Conservation (phyloP, 2,113 vertebrate genomes). For the Myotis davidii region DNA sequence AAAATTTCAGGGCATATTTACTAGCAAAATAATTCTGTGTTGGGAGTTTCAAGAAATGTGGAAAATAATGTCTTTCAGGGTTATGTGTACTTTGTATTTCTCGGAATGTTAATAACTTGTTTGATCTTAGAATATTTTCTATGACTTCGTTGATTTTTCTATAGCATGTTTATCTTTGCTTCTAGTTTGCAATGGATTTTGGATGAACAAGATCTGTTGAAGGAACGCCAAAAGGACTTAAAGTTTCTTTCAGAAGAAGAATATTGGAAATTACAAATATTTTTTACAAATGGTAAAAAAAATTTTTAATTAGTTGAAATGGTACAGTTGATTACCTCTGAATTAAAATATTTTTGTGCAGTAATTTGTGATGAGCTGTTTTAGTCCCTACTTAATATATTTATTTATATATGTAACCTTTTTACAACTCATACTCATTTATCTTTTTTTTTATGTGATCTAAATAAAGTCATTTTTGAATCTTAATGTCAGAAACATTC, state of each 20-base stretch:
- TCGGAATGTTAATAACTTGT: not conserved
- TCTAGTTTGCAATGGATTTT: constrained; percentile 98
- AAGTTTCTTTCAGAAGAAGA: constrained; percentile 98
- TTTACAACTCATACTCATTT: constrained; percentile 27
- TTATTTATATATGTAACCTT: constrained; percentile 6
- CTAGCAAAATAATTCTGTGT: constrained; percentile 42
- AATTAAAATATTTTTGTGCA: constrained; percentile 35
- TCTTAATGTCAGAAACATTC: not conserved
- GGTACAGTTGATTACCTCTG: not conserved
- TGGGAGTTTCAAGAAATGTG: not conserved
- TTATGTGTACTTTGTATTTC: not conserved
- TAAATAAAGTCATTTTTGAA: constrained; percentile 76
- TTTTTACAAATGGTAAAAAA: constrained; percentile 97
- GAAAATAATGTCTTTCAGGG: not conserved
- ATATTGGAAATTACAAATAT: constrained; percentile 99
- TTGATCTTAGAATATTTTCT: not conserved
- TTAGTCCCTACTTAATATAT: constrained; percentile 75
- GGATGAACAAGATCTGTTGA: constrained; percentile 99
- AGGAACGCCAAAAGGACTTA: constrained; percentile 98
- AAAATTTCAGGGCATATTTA: not conserved
- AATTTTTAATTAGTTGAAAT: not conserved
- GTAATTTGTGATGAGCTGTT: constrained; percentile 72
- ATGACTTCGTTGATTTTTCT: not conserved
- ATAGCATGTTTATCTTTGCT: constrained; percentile 44
- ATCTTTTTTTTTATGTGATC: constrained; percentile 26